Percentiles rank a stretch among this genome's conserved stretches.
Conservation (phyloP, 2,797 vertebrate species). For the Enteromius trimaculatus region DNA sequence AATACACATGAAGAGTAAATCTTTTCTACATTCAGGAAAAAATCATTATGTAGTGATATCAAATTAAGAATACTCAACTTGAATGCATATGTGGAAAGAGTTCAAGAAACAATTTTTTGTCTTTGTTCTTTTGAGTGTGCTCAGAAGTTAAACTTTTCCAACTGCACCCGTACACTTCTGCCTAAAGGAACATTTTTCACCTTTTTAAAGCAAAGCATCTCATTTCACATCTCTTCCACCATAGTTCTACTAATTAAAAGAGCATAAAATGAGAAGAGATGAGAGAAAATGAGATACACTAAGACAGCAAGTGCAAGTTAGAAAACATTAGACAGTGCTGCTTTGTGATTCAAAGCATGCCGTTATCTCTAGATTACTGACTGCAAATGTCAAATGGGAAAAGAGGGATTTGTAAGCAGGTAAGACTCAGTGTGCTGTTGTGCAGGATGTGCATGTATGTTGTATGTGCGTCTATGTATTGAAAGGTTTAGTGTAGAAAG, state of each 20-base stretch:
- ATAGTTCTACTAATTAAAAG: conserved; percentile 30
- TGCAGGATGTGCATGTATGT: conserved; percentile 5
- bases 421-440: conserved; percentile 10
- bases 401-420: conserved; percentile 56
- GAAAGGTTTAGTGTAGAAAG: conserved; percentile 1
- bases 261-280: background rate
- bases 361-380: conserved; percentile 73
- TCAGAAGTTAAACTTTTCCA: conserved; percentile 2
- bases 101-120: background rate
- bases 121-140: background rate
- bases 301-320: conserved; percentile 25
- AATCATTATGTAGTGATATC: background rate
- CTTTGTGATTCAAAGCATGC: conserved; percentile 72
- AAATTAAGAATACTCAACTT: background rate
- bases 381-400: conserved; percentile 71
- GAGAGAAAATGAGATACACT: background rate
- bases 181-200: conserved; percentile 1
- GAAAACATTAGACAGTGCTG: conserved; percentile 54
- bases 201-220: conserved; percentile 9
- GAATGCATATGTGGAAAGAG: background rate
- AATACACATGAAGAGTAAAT: background rate
- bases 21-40: background rate
- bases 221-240: conserved; percentile 19
- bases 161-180: background rate
- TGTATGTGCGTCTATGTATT: conserved; percentile 4